Conservation (phyloP, 2,113 vertebrate genomes). For the Zapus hudsonius region DNA sequence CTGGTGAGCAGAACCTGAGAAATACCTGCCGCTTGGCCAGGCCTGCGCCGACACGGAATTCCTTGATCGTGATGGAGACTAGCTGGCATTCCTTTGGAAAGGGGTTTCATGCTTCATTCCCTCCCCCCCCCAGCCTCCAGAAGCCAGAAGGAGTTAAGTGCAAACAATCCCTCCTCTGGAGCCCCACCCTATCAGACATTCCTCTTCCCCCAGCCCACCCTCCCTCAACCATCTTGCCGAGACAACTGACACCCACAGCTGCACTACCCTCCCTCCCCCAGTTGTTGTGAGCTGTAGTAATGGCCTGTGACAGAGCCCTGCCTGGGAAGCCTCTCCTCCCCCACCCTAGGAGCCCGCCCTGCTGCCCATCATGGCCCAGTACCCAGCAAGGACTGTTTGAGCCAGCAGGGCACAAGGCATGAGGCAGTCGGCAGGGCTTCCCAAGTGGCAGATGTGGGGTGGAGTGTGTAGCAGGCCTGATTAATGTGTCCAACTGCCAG, state of each 20-base stretch:
- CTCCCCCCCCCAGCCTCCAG: conserved; percentile 46
- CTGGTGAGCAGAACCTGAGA: neutral
- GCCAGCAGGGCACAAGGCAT: neutral
- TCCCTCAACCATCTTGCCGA: conserved; percentile 58
- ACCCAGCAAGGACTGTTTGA: neutral
- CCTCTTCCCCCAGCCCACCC: conserved; percentile 78
- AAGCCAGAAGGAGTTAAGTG: conserved; percentile 60
- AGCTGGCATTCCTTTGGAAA: conserved; percentile 53
- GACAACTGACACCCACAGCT: conserved; percentile 85
- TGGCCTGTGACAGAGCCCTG: conserved; percentile 55
- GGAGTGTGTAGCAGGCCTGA: neutral
- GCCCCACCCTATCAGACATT: conserved; percentile 80
- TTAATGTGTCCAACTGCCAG: neutral
- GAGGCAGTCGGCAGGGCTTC: neutral
- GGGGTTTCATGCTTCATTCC: conserved; percentile 74
- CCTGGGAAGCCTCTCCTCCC: neutral
- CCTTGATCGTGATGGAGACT: conserved; percentile 39
- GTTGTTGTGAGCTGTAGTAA: conserved; percentile 74
- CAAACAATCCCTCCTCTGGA: conserved; percentile 72
- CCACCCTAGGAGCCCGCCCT: neutral
- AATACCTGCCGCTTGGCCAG: neutral
- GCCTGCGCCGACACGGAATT: neutral
- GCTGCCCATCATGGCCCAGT: neutral
- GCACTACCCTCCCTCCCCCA: conserved; percentile 85
- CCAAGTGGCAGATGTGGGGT: rapidly evolving